Base-by-base conservation (phyloP, 1,140 invertebrate genomes). In the Prorops nasuta region DNA sequence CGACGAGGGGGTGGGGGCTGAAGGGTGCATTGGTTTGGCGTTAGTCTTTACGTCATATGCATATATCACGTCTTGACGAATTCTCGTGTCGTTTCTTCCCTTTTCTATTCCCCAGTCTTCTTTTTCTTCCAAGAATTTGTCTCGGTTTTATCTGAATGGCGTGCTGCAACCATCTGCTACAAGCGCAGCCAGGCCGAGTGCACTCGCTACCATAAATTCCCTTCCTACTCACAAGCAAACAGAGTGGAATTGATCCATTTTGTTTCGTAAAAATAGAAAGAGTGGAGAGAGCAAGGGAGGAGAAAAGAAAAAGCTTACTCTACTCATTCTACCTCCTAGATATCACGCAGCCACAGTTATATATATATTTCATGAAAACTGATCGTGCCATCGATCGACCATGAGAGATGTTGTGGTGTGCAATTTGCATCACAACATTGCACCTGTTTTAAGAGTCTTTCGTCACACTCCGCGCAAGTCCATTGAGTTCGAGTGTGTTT, bases 161-260 rank as follows among this genome's bases (percentile, higher is more conserved):
- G 42, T 32, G 24, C 37, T 47, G 50, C 45, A 59, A 52, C 44
- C 56, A 51, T 58, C 56, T 43, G 52, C 47, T 10, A 16, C 38
- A 9, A 15, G 32, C 15, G 28, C 15, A 14, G 28, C 16, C 45
- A 31, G 21, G 12, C 37, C 37, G 28, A 35, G 43, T 44, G 44
- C 46, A 28, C 45, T 43, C 28, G 12, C 18, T 39, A 50, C 37
- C 44, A 55, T 61, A 63, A 61, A 61, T 63, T 52, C 47, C 49
- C 44, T 59, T 63, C 46, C 18, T 22, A 56, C 43, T 56, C 52
- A 56, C 58, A 62, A 49, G 34, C 59, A 63, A 59, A 54, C 61
- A 53, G 49, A 55, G 47, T 59, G 51, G 48, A 63, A 62, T 62
- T 57, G 60, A 63, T 63, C 54, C 57, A 41, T 53, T 64, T 42